Evolutionary conservation across 1,140 invertebrate species (phyloP).

Genomic region (Matsumurasca onukii): DNA sequence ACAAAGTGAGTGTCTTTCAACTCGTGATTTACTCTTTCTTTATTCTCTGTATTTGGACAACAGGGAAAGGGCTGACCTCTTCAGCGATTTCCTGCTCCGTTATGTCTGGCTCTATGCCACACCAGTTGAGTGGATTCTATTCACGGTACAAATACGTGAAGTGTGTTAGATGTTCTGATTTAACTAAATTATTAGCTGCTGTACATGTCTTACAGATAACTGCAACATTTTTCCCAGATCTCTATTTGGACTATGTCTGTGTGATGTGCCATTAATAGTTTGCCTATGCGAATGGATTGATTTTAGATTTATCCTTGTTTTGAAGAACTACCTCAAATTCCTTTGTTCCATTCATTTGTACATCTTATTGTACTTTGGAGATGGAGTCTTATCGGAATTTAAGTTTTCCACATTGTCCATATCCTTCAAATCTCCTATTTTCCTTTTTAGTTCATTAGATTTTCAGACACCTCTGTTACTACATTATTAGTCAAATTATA

Average conservation of each 20-base stretch:
- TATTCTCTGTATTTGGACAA: not conserved
- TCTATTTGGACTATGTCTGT: not conserved
- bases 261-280: conserved; percentile 8
- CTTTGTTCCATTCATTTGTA: no score
- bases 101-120: conserved; percentile 4
- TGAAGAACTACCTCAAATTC: conserved; percentile 2
- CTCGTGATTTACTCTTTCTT: conserved; percentile 8
- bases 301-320: not conserved
- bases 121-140: not conserved
- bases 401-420: no score
- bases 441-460: no score
- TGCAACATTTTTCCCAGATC: conserved; percentile 12
- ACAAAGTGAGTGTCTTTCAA: not conserved
- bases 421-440: no score
- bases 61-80: not conserved
- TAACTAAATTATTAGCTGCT: not conserved
- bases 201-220: not conserved
- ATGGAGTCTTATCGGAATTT: no score
- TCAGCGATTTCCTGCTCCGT: not conserved
- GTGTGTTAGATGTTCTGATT: not conserved
- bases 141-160: not conserved
- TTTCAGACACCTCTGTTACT: no score
- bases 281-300: not conserved
- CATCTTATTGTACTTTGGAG: no score
- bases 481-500: no score